These are phyloP conservation scores for Struthidea cinerea DNA, from an alignment of 2,113 vertebrate genomes.

Conservation along the genomic window DNA sequence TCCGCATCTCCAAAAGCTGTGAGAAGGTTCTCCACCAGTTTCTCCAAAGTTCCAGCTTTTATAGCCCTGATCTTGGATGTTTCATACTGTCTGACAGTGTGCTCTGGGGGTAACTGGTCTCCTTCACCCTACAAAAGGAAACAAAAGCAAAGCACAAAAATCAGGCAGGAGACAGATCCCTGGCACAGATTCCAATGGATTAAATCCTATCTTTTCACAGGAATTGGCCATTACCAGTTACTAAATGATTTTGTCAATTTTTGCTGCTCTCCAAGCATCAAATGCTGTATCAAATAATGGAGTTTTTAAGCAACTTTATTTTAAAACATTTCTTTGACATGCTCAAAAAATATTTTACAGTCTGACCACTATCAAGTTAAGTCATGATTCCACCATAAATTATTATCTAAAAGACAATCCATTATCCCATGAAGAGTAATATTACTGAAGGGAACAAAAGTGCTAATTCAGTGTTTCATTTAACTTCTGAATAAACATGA, in stretches of 20 bases:
- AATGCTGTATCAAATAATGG: neutral
- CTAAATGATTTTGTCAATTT: neutral
- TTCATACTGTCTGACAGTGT: constrained; percentile 90
- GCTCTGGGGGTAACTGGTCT: constrained; percentile 87
- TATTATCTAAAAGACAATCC: neutral
- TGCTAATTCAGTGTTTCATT: neutral
- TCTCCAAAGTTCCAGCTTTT: constrained; percentile 90
- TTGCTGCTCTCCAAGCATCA: neutral
- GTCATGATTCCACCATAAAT: neutral
- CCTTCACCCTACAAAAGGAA: constrained; percentile 77
- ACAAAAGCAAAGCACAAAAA: neutral
- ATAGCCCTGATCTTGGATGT: constrained; percentile 94
- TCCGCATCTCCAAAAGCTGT: constrained; percentile 92
- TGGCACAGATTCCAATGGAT: neutral
- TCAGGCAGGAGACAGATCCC: neutral
- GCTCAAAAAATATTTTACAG: neutral
- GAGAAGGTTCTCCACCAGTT: constrained; percentile 91
- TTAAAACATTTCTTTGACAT: neutral
- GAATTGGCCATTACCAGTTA: neutral
- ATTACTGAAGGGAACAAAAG: neutral
- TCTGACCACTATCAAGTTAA: neutral
- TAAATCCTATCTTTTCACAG: neutral
- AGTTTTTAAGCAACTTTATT: neutral
- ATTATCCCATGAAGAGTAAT: neutral
- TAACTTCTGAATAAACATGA: neutral